These are phyloP conservation scores for Drosophila anomelani DNA, from an alignment of 2,888 invertebrate genomes.

Conservation along the genomic window DNA sequence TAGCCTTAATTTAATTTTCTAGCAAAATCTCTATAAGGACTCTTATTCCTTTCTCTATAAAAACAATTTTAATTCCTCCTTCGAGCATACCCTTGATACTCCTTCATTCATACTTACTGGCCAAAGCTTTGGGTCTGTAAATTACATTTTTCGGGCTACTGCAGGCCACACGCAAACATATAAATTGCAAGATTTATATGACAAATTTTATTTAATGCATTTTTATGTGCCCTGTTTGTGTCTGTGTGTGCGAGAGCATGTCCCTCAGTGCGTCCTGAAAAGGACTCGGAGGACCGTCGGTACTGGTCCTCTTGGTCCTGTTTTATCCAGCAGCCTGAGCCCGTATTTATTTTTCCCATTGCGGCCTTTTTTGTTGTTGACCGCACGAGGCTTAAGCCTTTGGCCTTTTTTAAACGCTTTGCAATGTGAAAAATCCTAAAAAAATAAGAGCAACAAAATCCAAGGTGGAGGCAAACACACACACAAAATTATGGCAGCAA, in stretches of 20 bases:
- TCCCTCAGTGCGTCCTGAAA: slow-evolving; percentile 16
- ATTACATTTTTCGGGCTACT: slow-evolving; percentile 71
- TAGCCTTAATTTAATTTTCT: too few relatives aligned
- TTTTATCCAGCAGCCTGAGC: slow-evolving; percentile 49
- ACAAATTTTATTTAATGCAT: slow-evolving; percentile 80
- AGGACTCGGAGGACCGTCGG: slow-evolving; percentile 39
- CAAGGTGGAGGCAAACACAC: slow-evolving; percentile 28
- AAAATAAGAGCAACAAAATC: slow-evolving; percentile 25
- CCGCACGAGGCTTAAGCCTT: slow-evolving; percentile 74
- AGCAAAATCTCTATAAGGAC: neutral
- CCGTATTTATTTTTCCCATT: slow-evolving; percentile 75
- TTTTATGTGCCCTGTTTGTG: slow-evolving; percentile 64
- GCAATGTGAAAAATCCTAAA: slow-evolving; percentile 61
- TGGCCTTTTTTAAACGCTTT: slow-evolving; percentile 76
- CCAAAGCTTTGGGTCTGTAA: slow-evolving; percentile 72
- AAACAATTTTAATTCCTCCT: neutral
- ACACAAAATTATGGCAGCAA: slow-evolving; percentile 29
- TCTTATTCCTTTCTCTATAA: neutral
- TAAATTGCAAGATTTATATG: slow-evolving; percentile 81
- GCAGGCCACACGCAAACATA: slow-evolving; percentile 63
- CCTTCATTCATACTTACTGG: slow-evolving; percentile 21
- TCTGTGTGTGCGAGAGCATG: neutral
- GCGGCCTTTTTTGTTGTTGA: slow-evolving; percentile 74
- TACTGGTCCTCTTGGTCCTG: slow-evolving; percentile 40
- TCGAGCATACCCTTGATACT: slow-evolving; percentile 6